Conservation (phyloP, 2,797 vertebrate species). For the Lophius americanus region DNA sequence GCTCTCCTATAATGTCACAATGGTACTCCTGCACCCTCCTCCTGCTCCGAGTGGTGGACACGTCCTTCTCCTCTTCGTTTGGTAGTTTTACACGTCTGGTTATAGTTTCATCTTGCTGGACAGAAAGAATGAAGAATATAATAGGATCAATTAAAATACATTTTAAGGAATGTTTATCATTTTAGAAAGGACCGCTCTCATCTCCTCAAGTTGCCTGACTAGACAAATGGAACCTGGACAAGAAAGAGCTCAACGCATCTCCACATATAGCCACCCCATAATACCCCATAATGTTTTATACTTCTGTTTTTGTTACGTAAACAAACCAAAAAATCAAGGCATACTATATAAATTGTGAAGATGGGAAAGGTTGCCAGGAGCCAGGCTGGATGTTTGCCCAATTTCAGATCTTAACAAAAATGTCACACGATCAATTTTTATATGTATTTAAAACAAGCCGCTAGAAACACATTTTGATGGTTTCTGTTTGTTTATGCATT, state of each 20-base stretch:
- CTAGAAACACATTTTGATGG: background rate
- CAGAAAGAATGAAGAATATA: background rate
- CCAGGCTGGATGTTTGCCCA: too few species aligned
- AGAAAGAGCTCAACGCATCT: background rate
- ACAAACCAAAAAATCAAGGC: background rate
- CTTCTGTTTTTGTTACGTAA: background rate
- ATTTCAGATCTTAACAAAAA: background rate
- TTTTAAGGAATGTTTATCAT: background rate
- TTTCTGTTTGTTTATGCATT: background rate
- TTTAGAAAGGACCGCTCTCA: background rate
- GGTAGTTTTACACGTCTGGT: slow-evolving; percentile 84
- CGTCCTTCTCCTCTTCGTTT: slow-evolving; percentile 84
- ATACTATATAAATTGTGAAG: background rate
- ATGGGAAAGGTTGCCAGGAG: background rate
- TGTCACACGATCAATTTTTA: background rate
- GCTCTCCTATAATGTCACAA: slow-evolving; percentile 91
- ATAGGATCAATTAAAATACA: background rate
- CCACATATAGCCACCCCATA: background rate
- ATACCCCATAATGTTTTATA: background rate
- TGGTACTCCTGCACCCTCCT: slow-evolving; percentile 81
- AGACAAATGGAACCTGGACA: background rate
- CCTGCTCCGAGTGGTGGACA: slow-evolving; percentile 83
- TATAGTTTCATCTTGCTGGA: slow-evolving; percentile 81
- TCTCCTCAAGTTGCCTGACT: background rate
- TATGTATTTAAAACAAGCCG: too few species aligned